Evolutionary conservation across 2,113 vertebrate species (phyloP), one percentile per base, ranked within the genome.

Genomic region (Stegastes partitus): DNA sequence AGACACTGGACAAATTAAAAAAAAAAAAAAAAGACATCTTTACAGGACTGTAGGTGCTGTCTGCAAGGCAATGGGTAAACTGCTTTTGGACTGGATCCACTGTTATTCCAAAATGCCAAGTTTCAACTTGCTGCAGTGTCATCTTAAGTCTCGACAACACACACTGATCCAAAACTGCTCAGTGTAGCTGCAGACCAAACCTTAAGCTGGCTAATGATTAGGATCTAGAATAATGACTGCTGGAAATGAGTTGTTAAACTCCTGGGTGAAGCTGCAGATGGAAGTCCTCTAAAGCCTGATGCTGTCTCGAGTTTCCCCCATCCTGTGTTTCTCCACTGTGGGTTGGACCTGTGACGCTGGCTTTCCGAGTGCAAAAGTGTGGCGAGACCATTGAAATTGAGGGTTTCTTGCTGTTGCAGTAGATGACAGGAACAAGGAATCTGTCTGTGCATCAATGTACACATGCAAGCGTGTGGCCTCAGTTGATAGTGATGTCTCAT

Each of bases 191-290:
- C 25, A 59, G 26, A 53, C 65, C 68, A 56, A 26, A 34, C 61
- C 42, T 74, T 57, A 2, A 42, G 54, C 49, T 42, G 44, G 28
- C 49, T 58, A 31, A 18, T 5, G 51, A 79, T 82, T 58, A 68
- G 22, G 74, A 68, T 77, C 65, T 61, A 59, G 78, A 51, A 83
- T 77, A 82, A 81, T 63, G 56, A 73, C 58, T 72, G 16, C 57
- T 89, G 84, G 84, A 77, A 77, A 73, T 77, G 14, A 42, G 47
- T 73, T 68, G 75, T 74, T 83, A 70, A 79, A 64, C 75, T 90
- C 71, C 83, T 73, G 67, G 76, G 68, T 63, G 67, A 77, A 80
- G 69, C 81, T 84, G 57, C 83, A 69, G 71, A 86, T 87, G 86
- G 84, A 89, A 86, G 76, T 86, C 59, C 54, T 81, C 70, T 85